phyloP scores from a whole-genome alignment of 2,888 invertebrate species.

The Odontothrips loti region DNA sequence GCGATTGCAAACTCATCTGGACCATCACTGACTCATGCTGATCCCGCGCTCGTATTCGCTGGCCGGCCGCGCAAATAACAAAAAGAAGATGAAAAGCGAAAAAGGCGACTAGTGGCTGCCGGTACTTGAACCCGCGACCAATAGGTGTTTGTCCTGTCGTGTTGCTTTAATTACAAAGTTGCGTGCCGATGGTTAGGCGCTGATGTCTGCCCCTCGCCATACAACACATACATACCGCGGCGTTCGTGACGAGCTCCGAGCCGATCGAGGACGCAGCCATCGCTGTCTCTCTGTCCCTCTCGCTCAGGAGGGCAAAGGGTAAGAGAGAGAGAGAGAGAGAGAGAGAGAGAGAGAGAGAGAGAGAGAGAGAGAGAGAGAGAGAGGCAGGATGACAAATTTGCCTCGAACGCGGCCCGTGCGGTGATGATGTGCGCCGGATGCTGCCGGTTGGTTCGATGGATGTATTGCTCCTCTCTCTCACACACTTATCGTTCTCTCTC shows the following conservation, averaged over 20 bases:
- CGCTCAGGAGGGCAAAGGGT: not conserved
- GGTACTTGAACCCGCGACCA: not conserved
- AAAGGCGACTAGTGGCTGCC: not conserved
- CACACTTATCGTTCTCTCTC: not conserved
- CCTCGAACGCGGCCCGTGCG: not conserved
- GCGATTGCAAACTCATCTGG: too few species aligned
- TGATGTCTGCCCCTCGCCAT: too few species aligned
- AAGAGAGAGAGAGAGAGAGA: not conserved
- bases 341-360: not conserved
- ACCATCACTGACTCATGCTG: too few species aligned
- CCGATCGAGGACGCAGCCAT: too few species aligned
- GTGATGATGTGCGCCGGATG: not conserved
- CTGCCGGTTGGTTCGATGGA: constrained; percentile 21
- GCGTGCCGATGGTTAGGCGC: not conserved
- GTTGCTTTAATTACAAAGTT: not conserved
- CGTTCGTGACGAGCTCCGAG: too few species aligned
- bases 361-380: not conserved
- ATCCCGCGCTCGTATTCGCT: too few species aligned
- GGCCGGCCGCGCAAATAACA: too few species aligned
- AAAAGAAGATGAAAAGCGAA: not conserved
- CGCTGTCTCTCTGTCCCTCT: not conserved
- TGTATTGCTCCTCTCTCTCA: not conserved
- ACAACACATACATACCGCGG: too few species aligned
- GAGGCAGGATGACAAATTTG: not conserved
- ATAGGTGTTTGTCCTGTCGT: not conserved